Conservation (phyloP, 2,113 vertebrate species). For the Pelecanoides urinatrix region DNA sequence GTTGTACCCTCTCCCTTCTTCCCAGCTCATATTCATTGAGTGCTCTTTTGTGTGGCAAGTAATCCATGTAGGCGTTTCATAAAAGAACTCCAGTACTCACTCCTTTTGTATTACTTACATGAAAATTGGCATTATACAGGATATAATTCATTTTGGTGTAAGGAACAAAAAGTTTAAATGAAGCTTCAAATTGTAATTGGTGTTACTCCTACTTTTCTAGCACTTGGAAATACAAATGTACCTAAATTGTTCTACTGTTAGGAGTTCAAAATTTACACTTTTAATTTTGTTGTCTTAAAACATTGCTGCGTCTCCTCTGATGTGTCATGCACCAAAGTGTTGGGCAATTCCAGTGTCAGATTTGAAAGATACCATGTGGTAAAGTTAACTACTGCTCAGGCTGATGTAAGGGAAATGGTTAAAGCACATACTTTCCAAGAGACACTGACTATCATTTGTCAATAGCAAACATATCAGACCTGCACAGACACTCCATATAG, state of each 20-base stretch:
- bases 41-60: constrained; percentile 18
- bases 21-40: neutral
- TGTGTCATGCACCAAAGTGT: neutral
- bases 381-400: neutral
- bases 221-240: neutral
- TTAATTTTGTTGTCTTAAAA: neutral
- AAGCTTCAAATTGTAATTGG: neutral
- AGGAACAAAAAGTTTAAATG: constrained; percentile 6
- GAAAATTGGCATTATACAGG: constrained; percentile 36
- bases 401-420: neutral
- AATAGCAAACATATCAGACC: neutral
- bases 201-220: neutral
- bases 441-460: neutral
- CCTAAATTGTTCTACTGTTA: neutral
- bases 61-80: neutral
- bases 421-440: neutral
- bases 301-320: neutral
- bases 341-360: neutral
- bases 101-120: neutral
- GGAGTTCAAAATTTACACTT: neutral
- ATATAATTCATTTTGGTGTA: neutral
- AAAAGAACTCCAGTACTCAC: neutral
- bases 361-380: neutral
- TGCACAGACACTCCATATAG: neutral
- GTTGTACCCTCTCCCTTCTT: neutral